phyloP scores from a whole-genome alignment of 1,140 invertebrate species.

The Papilio aristodemus region DNA sequence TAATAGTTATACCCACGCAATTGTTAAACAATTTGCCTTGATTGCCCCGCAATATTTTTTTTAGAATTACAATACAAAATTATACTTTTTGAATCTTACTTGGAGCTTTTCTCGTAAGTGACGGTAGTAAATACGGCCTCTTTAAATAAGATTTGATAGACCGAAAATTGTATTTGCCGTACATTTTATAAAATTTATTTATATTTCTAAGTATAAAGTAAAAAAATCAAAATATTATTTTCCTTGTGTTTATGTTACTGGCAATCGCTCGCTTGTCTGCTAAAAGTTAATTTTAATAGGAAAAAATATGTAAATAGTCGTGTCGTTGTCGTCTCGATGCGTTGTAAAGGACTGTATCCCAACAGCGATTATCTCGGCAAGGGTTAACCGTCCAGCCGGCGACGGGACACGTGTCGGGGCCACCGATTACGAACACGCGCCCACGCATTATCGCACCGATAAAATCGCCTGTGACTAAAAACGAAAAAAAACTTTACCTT shows the following conservation, averaged over 20 bases:
- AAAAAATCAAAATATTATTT: too few relatives aligned
- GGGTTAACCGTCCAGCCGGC: slow-evolving; percentile 31
- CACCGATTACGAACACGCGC: slow-evolving; percentile 30
- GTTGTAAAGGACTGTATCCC: slow-evolving; percentile 7
- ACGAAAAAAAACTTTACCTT: slow-evolving; percentile 3
- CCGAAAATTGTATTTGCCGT: too few relatives aligned
- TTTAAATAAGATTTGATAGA: not conserved
- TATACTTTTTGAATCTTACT: too few relatives aligned
- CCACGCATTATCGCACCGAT: slow-evolving; percentile 30
- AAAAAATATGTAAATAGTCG: not conserved
- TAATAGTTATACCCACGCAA: not conserved
- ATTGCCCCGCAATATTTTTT: too few relatives aligned
- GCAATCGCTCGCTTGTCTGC: too few relatives aligned
- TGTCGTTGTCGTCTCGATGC: slow-evolving; percentile 18
- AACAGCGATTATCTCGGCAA: slow-evolving; percentile 33
- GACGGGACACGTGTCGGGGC: slow-evolving; percentile 25
- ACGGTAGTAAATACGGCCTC: too few relatives aligned
- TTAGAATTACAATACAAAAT: too few relatives aligned
- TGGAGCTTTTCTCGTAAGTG: too few relatives aligned
- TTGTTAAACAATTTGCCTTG: too few relatives aligned
- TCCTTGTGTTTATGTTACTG: too few relatives aligned
- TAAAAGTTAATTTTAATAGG: too few relatives aligned
- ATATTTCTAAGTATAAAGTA: not conserved
- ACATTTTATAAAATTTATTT: not conserved
- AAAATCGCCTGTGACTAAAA: slow-evolving; percentile 24